Evolutionary conservation across 2,888 invertebrate species (phyloP).

Genomic region (Blera fallax): DNA sequence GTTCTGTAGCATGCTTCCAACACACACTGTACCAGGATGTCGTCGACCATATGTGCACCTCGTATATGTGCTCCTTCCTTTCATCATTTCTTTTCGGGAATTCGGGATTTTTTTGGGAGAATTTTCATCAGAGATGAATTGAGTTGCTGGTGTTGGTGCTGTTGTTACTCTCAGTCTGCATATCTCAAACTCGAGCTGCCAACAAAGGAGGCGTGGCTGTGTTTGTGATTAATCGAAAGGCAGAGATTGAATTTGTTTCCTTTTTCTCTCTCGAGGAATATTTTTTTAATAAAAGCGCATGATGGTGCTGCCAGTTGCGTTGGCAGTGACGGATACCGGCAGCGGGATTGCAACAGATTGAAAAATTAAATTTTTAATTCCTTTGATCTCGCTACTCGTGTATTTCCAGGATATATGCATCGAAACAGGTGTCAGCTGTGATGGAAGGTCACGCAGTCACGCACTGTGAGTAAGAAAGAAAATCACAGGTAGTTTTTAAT

Average conservation of each 20-base stretch:
- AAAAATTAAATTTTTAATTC: conserved; percentile 70
- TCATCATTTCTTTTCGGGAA: conserved; percentile 49
- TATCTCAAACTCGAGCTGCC: conserved; percentile 37
- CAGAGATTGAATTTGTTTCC: conserved; percentile 65
- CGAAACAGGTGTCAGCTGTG: conserved; percentile 62
- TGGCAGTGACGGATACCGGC: conserved; percentile 64
- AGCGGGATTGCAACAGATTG: conserved; percentile 65
- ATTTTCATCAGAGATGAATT: conserved; percentile 57
- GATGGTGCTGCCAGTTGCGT: conserved; percentile 56
- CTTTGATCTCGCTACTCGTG: conserved; percentile 40
- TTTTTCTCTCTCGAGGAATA: conserved; percentile 17
- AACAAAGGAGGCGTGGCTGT: conserved; percentile 62
- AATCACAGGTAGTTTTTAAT: not conserved
- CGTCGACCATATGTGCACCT: conserved; percentile 33
- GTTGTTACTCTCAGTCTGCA: conserved; percentile 18
- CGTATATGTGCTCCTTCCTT: conserved; percentile 23
- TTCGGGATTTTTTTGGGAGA: conserved; percentile 14
- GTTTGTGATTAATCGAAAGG: conserved; percentile 70
- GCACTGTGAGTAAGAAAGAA: not conserved
- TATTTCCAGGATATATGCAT: not conserved
- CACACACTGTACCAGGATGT: conserved; percentile 37
- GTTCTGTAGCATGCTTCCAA: not conserved
- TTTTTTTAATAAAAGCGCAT: conserved; percentile 56
- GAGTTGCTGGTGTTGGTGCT: conserved; percentile 16
- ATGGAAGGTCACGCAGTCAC: conserved; percentile 25